Conservation (phyloP, 1,140 invertebrate species). For the Periplaneta americana region DNA sequence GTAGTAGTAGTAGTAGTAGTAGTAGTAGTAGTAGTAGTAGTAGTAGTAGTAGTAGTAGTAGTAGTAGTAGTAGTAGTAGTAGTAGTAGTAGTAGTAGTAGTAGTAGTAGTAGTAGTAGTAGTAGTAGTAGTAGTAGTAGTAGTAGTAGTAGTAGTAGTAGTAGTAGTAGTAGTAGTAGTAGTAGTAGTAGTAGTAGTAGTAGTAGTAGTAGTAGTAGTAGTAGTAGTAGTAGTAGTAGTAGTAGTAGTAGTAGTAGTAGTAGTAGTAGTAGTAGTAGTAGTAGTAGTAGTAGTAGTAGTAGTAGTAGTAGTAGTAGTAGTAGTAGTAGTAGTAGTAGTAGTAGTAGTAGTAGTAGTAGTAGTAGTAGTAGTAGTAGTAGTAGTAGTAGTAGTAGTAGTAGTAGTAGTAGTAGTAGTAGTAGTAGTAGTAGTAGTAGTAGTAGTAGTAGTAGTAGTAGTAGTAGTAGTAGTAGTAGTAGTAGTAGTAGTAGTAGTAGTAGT, state of each 20-base stretch:
- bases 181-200: neutral
- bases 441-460: neutral
- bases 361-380: neutral
- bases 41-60: neutral
- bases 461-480: neutral
- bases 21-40: neutral
- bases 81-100: neutral
- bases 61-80: neutral
- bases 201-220: neutral
- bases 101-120: neutral
- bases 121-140: neutral
- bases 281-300: neutral
- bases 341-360: neutral
- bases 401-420: neutral
- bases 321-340: neutral
- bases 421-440: neutral
- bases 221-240: neutral
- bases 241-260: neutral
- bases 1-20: neutral
- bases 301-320: neutral
- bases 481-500: neutral
- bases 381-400: neutral
- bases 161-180: neutral
- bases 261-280: neutral
- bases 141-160: neutral